A percentile compares a stretch with the other conserved stretches of the same genome.
phyloP scores from a whole-genome alignment of 1,140 invertebrate species.

The Eumaeus atala region DNA sequence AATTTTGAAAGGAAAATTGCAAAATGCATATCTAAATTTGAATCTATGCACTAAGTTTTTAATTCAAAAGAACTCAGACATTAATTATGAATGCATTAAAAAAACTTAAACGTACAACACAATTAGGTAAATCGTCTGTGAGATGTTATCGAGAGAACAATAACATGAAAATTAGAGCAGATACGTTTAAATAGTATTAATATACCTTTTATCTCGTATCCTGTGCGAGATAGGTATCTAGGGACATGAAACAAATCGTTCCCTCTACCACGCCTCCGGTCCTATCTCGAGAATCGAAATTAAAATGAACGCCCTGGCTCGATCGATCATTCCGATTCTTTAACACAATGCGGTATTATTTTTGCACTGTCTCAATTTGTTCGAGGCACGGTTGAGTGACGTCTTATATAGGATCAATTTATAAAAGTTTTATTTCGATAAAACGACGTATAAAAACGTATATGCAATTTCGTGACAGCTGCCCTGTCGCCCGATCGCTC shows the following conservation, averaged over 20 bases:
- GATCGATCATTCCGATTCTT: conserved; percentile 71
- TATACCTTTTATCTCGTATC: conserved; percentile 16
- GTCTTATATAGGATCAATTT: conserved; percentile 50
- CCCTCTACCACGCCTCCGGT: conserved; percentile 58
- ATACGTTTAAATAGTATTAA: conserved; percentile 14
- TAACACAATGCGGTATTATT: conserved; percentile 67
- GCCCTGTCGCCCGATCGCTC: conserved; percentile 18
- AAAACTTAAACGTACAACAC: no score
- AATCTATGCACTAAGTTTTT: no score
- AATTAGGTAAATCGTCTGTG: conserved; percentile 3
- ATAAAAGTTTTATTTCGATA: conserved; percentile 44
- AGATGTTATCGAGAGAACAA: background rate
- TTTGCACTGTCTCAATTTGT: conserved; percentile 68
- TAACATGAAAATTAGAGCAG: conserved; percentile 4
- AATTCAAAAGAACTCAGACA: no score
- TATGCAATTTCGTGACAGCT: conserved; percentile 26
- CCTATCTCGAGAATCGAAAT: conserved; percentile 66
- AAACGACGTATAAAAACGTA: conserved; percentile 38
- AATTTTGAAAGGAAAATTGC: no score
- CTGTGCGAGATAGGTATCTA: conserved; percentile 44
- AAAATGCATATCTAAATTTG: no score
- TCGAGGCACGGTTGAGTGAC: conserved; percentile 48
- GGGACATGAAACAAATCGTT: conserved; percentile 70
- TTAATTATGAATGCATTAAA: no score
- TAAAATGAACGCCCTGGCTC: conserved; percentile 68